Percentiles rank a stretch among this genome's conserved stretches.
Conservation (phyloP, 2,797 vertebrate species). For the Enteromius thamalakanensis region DNA sequence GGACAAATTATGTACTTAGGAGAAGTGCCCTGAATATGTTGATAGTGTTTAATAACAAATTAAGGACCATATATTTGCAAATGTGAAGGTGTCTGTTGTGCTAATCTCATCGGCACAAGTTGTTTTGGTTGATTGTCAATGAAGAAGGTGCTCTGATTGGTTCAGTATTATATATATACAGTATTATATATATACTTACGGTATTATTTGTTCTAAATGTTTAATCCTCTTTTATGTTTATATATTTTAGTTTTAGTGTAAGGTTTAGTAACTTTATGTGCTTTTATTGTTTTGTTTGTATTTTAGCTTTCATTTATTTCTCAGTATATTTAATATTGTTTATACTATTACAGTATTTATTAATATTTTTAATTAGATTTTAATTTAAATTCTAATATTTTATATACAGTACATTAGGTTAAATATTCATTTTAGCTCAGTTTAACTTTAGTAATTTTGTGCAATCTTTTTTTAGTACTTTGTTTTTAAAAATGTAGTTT, state of each 20-base stretch:
- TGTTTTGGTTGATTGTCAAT: constrained; percentile 1
- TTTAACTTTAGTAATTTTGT: not conserved
- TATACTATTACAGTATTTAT: not conserved
- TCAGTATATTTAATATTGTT: not conserved
- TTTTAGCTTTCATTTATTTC: not conserved
- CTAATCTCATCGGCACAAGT: not conserved
- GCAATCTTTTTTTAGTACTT: not conserved
- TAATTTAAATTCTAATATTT: too few species aligned
- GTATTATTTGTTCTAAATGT: not conserved
- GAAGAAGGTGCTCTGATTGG: not conserved
- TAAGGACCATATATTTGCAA: not conserved
- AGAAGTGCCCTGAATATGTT: not conserved
- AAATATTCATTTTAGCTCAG: not conserved
- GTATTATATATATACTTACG: not conserved
- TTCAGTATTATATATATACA: not conserved
- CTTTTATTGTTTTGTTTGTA: not conserved
- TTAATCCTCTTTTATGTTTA: not conserved
- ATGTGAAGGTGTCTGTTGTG: not conserved
- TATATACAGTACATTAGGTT: rapidly evolving
- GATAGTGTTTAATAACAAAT: not conserved
- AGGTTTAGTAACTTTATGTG: not conserved
- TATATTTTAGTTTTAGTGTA: not conserved
- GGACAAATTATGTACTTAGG: not conserved
- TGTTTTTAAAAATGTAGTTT: not conserved
- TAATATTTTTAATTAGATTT: not conserved